A percentile compares a stretch with the other conserved stretches of the same genome.
Conservation (phyloP, 2,888 invertebrate species). For the Lutraria lutraria region DNA sequence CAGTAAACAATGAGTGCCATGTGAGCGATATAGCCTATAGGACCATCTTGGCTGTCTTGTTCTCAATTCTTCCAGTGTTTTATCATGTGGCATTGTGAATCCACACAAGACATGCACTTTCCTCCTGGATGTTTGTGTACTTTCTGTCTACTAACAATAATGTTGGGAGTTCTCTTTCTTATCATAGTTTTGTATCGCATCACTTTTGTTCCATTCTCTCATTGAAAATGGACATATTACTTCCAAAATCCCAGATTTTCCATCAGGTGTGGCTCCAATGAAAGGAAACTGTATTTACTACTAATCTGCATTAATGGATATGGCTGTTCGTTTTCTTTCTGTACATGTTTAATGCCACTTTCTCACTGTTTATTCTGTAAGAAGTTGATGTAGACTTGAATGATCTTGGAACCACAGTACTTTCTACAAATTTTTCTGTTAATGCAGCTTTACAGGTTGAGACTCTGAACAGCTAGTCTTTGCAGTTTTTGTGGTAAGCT, state of each 20-base stretch:
- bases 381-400: conserved; percentile 44
- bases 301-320: conserved; percentile 62
- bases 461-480: too few relatives aligned
- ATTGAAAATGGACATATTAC: conserved; percentile 54
- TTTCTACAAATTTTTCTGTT: conserved; percentile 14
- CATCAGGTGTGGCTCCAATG: conserved; percentile 62
- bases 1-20: too few relatives aligned
- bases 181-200: background rate
- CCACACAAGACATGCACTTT: too few relatives aligned
- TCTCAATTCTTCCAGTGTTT: too few relatives aligned
- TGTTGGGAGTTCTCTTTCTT: background rate
- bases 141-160: too few relatives aligned
- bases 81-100: too few relatives aligned
- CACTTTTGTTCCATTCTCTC: conserved; percentile 4
- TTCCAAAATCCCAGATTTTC: conserved; percentile 50
- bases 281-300: conserved; percentile 62
- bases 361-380: conserved; percentile 49
- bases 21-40: too few relatives aligned
- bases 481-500: too few relatives aligned
- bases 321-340: conserved; percentile 43
- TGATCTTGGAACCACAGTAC: background rate
- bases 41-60: too few relatives aligned
- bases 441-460: conserved; percentile 6
- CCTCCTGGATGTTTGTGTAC: too few relatives aligned
- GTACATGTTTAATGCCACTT: conserved; percentile 39